Percentiles rank a stretch among this genome's conserved stretches.
Evolutionary conservation across 2,888 invertebrate species (phyloP).

Genomic region (Tenthredo notha): DNA sequence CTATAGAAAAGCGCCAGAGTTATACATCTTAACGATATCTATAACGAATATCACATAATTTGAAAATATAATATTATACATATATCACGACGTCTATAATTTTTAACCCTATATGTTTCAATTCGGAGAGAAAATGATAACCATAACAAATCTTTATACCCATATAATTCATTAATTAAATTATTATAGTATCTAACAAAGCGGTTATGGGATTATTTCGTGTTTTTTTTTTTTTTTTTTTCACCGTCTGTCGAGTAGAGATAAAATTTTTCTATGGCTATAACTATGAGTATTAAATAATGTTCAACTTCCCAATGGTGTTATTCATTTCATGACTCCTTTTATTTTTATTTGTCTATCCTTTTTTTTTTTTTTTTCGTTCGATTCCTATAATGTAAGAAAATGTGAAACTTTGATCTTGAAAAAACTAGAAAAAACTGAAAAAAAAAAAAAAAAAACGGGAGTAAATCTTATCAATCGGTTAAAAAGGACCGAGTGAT

Average conservation of each 20-base stretch:
- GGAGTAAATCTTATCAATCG: conserved; percentile 7
- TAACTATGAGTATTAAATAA: neutral
- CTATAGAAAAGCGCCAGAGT: too few species aligned
- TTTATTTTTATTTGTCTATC: neutral
- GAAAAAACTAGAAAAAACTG: neutral
- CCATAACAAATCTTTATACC: neutral
- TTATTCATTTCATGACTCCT: neutral
- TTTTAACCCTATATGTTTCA: too few species aligned
- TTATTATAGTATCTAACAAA: neutral
- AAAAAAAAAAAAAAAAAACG: neutral
- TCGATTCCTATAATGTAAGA: neutral
- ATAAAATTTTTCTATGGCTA: neutral
- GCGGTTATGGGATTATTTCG: neutral
- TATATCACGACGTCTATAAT: too few species aligned
- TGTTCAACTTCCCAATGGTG: neutral
- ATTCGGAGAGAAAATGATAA: too few species aligned
- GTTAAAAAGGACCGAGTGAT: neutral
- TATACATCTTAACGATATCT: too few species aligned
- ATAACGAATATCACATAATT: too few species aligned
- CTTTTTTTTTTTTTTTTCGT: neutral
- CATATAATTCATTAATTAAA: conserved; percentile 3
- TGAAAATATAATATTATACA: too few species aligned
- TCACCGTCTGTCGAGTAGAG: neutral
- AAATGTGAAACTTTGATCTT: neutral
- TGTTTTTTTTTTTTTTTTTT: neutral